Percentiles rank a stretch among this genome's conserved stretches.
phyloP scores from a whole-genome alignment of 2,888 invertebrate genomes.

The Ophion obscuratus region DNA sequence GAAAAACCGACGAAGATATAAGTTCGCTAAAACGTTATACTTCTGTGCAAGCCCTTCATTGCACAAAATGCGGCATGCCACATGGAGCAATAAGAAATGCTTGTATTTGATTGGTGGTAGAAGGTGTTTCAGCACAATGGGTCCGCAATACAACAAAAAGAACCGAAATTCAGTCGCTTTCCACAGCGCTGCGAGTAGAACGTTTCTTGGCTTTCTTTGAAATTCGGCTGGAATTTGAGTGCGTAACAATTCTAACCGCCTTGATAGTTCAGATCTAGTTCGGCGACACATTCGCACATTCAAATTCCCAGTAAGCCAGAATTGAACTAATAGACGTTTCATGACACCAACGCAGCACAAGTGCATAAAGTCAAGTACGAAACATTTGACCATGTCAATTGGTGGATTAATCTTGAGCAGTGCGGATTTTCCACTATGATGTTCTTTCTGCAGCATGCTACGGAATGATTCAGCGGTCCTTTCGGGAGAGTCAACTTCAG shows the following conservation, averaged over 20 bases:
- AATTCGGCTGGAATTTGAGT: conserved; percentile 69
- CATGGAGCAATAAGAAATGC: too few relatives aligned
- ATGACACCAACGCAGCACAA: conserved; percentile 54
- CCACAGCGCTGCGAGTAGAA: neutral
- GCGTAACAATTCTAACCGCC: neutral
- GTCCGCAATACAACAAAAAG: conserved; percentile 38
- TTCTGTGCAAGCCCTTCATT: conserved; percentile 1
- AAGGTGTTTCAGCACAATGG: neutral
- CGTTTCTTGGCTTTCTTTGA: conserved; percentile 41
- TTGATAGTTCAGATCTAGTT: conserved; percentile 18
- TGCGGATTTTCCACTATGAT: conserved; percentile 51
- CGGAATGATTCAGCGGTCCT: conserved; percentile 60
- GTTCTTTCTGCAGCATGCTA: conserved; percentile 49
- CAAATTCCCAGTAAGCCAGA: conserved; percentile 34
- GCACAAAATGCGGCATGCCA: conserved; percentile 7
- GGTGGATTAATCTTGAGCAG: conserved; percentile 44
- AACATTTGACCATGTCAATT: conserved; percentile 42
- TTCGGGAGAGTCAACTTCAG: neutral
- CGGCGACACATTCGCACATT: neutral
- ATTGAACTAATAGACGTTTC: conserved; percentile 21
- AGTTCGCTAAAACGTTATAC: conserved; percentile 24
- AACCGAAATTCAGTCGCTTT: conserved; percentile 25
- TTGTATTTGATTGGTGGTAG: too few relatives aligned
- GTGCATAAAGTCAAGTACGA: conserved; percentile 64
- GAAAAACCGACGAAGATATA: conserved; percentile 38